Evolutionary conservation across 2,797 vertebrate genomes (phyloP).

Genomic region (Erethizon dorsatum): DNA sequence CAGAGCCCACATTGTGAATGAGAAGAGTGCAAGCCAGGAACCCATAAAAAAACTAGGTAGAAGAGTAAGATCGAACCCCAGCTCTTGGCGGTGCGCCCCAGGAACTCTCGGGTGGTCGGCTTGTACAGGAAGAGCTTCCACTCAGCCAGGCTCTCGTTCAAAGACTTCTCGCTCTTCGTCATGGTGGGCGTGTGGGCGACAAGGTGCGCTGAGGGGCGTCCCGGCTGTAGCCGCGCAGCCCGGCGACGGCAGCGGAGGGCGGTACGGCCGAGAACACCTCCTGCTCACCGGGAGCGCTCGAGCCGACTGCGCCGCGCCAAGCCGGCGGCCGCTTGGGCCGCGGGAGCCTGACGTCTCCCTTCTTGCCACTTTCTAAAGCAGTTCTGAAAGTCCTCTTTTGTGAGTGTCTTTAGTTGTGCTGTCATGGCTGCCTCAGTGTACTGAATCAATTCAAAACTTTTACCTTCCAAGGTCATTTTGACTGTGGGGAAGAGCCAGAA

Average conservation of each 20-base stretch:
- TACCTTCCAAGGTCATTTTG: background rate
- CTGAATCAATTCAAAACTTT: background rate
- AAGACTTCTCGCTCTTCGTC: conserved; percentile 94
- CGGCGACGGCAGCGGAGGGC: conserved; percentile 70
- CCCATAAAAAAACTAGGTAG: too few relatives aligned
- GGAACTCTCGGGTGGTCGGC: conserved; percentile 93
- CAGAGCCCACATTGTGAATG: too few relatives aligned
- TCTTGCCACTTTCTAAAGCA: background rate
- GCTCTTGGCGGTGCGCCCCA: conserved; percentile 96
- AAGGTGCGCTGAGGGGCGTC: background rate
- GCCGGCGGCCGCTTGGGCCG: conserved; percentile 67
- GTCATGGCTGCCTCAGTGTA: background rate
- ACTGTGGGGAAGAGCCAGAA: background rate
- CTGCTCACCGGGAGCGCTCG: conserved; percentile 44
- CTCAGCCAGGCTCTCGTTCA: conserved; percentile 90
- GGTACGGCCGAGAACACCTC: conserved; percentile 49
- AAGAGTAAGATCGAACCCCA: conserved; percentile 91
- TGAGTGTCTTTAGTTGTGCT: background rate
- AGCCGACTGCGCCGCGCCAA: conserved; percentile 73
- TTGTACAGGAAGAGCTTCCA: conserved; percentile 97
- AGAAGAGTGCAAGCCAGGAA: too few relatives aligned
- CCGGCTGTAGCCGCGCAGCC: conserved; percentile 12
- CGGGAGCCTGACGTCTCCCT: conserved; percentile 72
- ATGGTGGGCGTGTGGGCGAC: conserved; percentile 88
- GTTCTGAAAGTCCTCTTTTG: background rate